These are phyloP conservation scores for Euplagia quadripunctaria DNA, from an alignment of 2,888 invertebrate species.

Conservation along the genomic window DNA sequence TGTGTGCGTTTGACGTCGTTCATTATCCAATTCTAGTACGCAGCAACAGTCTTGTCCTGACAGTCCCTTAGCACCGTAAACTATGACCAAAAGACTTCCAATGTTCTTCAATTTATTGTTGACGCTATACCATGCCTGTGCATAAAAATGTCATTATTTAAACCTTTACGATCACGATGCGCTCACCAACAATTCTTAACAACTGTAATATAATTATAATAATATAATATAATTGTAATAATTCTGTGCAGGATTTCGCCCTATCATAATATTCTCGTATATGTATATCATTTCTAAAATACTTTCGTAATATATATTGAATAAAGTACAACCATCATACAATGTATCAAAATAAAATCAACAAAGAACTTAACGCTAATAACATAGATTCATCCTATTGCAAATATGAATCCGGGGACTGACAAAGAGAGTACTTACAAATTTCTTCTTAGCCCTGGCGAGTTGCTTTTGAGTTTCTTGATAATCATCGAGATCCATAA, in stretches of 20 bases:
- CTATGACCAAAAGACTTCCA: conserved; percentile 96
- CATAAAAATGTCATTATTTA: conserved; percentile 30
- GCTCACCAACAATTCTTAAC: too few relatives aligned
- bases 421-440: conserved; percentile 83
- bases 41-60: conserved; percentile 97
- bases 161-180: too few relatives aligned
- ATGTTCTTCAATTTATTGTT: conserved; percentile 88
- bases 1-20: conserved; percentile 97
- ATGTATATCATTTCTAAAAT: too few relatives aligned
- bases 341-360: background rate
- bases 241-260: too few relatives aligned
- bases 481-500: conserved; percentile 93
- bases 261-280: too few relatives aligned
- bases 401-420: conserved; percentile 9
- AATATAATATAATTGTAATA: too few relatives aligned
- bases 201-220: too few relatives aligned
- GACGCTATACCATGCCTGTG: conserved; percentile 81
- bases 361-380: background rate
- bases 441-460: conserved; percentile 84
- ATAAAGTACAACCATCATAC: background rate
- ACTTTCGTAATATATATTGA: background rate
- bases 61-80: conserved; percentile 93
- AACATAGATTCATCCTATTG: conserved; percentile 1
- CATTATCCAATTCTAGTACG: conserved; percentile 96
- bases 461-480: conserved; percentile 90